Evolutionary conservation across 2,113 vertebrate species (phyloP), one percentile per base, ranked within the genome.

Genomic region (Argyrosomus japonicus): DNA sequence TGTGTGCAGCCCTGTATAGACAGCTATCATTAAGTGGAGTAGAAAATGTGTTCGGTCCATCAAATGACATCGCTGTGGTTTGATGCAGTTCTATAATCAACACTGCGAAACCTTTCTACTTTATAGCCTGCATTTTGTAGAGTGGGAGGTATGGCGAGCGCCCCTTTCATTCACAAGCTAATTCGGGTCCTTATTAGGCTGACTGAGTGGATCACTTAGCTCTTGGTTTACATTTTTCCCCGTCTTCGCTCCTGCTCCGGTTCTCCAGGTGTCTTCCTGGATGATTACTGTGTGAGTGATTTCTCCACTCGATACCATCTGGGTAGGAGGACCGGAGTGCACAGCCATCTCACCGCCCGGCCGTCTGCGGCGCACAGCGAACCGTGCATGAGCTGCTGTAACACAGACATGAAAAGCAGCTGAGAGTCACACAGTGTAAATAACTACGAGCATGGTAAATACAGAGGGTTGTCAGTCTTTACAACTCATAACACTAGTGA

Each of bases 261-360:
- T 85, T 69, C 40, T 84, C 85, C 81, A 85, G 84, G 75, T 88
- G 89, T 88, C 85, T 92, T 36, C 73, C 77, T 71, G 73, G 75
- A 86, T 86, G 78, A 90, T 87, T 83, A 83, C 61, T 23, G 47
- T 73, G 68, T 88, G 88, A 92, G 68, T 82, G 68, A 92, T 92
- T 88, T 79, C 82, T 85, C 76, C 67, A 65, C 70, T 85, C 19
- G 5, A 63, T 77, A 47, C 88, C 88, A 86, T 90, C 77, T 89
- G 89, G 87, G 84, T 79, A 61, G 86, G 81, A 88, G 81, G 84
- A 88, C 77, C 0, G 13, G 27, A 67, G 60, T 13, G 32, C 56
- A 25, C 43, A 68, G 61, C 79, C 73, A 57, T 76, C 70, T 62
- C 40, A 63, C 47, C 15, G 32, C 56, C 54, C 18, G 36, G 51